Conservation (phyloP, 2,888 invertebrate genomes). For the Cephus nigrinus region DNA sequence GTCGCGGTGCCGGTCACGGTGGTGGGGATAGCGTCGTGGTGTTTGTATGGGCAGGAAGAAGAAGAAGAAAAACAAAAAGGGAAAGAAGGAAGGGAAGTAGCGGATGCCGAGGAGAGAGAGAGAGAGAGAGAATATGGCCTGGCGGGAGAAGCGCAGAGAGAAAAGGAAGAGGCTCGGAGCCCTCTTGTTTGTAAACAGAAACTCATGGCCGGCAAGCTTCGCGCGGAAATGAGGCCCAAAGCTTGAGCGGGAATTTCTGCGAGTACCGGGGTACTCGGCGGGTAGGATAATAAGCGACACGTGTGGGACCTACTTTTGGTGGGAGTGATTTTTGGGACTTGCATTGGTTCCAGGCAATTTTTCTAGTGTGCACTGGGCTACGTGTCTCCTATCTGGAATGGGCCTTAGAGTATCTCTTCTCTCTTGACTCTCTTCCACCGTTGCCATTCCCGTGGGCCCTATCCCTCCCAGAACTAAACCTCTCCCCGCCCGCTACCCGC, state of each 20-base stretch:
- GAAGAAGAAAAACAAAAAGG: background rate
- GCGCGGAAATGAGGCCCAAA: background rate
- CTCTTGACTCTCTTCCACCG: constrained; percentile 9
- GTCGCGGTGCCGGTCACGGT: constrained; percentile 49
- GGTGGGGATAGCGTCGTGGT: constrained; percentile 31
- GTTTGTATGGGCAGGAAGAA: background rate
- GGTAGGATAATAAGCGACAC: background rate
- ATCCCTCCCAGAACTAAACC: constrained; percentile 15
- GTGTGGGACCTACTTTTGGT: background rate
- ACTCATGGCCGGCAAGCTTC: constrained; percentile 12
- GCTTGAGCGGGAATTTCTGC: background rate
- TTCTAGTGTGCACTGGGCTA: background rate
- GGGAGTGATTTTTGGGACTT: background rate
- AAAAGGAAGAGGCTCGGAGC: constrained; percentile 21
- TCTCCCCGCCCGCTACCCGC: constrained; percentile 16
- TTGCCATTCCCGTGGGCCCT: constrained; percentile 11
- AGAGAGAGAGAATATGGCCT: constrained; percentile 20
- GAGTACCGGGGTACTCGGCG: background rate
- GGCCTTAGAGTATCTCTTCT: background rate
- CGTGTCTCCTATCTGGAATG: background rate
- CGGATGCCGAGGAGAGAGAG: constrained; percentile 17
- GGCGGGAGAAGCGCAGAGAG: constrained; percentile 19
- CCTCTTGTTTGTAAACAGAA: constrained; percentile 57
- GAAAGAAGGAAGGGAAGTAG: constrained; percentile 1
- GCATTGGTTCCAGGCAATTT: background rate